phyloP scores from a whole-genome alignment of 2,113 vertebrate species.

The Peromyscus polionotus region DNA sequence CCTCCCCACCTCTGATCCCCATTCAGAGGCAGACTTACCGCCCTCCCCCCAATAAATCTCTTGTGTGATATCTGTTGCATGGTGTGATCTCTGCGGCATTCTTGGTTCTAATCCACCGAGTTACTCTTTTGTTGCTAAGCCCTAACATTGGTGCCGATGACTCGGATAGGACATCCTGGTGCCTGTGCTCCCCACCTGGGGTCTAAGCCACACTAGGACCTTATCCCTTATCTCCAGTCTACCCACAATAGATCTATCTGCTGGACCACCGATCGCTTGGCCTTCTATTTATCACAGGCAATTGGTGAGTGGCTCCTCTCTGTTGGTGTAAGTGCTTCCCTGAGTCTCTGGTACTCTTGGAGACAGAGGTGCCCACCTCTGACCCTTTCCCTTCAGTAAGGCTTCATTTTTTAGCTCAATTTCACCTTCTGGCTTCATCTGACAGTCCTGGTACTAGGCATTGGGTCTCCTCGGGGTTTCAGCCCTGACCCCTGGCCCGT shows the following conservation, averaged over 20 bases:
- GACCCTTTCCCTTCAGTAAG: neutral
- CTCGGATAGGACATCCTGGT: neutral
- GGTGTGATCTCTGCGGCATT: neutral
- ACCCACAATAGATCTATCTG: neutral
- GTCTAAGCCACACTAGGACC: neutral
- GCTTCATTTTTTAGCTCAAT: neutral
- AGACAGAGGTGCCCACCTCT: neutral
- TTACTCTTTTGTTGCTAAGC: neutral
- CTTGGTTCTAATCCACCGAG: neutral
- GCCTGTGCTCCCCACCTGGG: neutral
- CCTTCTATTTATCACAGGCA: neutral
- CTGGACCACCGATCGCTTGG: neutral
- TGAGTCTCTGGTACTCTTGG: neutral
- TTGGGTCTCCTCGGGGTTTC: neutral
- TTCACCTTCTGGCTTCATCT: neutral
- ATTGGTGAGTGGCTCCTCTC: neutral
- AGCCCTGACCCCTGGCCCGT: neutral
- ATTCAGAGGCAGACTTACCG: neutral
- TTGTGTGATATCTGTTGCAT: neutral
- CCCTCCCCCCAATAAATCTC: neutral
- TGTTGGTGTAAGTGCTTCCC: neutral
- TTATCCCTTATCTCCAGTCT: neutral
- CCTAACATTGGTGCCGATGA: neutral
- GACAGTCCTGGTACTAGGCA: neutral
- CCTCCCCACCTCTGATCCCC: neutral